phyloP scores from a whole-genome alignment of 2,113 vertebrate species.

The Chrysemys picta region DNA sequence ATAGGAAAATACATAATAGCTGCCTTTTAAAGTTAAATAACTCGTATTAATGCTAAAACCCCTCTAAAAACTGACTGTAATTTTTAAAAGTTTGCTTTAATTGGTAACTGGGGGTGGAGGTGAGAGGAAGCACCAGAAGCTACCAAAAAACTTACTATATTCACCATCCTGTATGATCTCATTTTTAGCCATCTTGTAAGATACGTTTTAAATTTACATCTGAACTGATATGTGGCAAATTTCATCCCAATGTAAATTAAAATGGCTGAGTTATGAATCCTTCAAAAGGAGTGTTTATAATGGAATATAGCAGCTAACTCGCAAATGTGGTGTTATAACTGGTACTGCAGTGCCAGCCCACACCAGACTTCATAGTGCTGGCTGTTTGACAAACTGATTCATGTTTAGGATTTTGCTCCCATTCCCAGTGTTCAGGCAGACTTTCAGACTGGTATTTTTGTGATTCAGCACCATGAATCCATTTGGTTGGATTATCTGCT shows the following conservation, averaged over 20 bases:
- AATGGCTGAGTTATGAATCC: neutral
- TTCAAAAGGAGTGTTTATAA: neutral
- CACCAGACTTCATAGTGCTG: neutral
- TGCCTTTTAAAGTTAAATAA: neutral
- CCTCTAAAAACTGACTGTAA: neutral
- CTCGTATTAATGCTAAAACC: neutral
- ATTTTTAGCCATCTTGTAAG: neutral
- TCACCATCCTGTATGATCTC: neutral
- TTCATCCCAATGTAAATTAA: neutral
- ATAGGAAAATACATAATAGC: neutral
- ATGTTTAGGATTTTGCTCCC: neutral
- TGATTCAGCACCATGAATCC: neutral
- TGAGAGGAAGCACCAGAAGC: neutral
- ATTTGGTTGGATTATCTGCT: accelerated
- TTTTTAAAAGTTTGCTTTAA: neutral
- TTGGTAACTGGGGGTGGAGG: neutral
- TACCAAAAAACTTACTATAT: neutral
- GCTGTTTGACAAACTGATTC: accelerated
- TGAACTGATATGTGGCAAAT: neutral
- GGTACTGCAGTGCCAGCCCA: no score
- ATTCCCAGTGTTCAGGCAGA: neutral
- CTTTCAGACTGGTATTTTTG: no score
- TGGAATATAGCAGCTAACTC: neutral
- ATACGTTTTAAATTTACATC: neutral
- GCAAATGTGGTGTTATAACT: neutral